These are phyloP conservation scores for Plutomurus gul DNA, from an alignment of 1,140 invertebrate species.

Conservation along the genomic window DNA sequence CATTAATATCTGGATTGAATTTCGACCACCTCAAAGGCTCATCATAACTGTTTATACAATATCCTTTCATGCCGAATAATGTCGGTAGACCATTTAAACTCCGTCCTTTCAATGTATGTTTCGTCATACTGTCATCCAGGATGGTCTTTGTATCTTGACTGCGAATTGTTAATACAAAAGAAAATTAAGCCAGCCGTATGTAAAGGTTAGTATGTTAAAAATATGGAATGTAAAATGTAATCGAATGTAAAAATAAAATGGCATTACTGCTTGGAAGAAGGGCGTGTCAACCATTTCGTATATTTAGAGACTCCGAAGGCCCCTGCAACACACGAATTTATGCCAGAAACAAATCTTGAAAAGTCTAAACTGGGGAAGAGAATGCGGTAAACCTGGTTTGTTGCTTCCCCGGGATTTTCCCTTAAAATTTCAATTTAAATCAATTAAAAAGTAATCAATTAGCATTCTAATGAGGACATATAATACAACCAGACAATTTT, in stretches of 20 bases:
- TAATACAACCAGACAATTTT: too few relatives aligned
- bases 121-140: not conserved
- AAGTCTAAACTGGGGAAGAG: not conserved
- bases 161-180: not conserved
- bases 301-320: not conserved
- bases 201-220: not conserved
- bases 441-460: too few relatives aligned
- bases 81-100: not conserved
- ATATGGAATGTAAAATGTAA: not conserved
- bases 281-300: not conserved
- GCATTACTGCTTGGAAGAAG: not conserved
- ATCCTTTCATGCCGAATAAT: not conserved
- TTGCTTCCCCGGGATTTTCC: not conserved
- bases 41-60: not conserved
- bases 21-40: not conserved
- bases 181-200: too few relatives aligned
- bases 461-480: too few relatives aligned
- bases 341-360: not conserved
- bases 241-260: not conserved
- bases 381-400: not conserved
- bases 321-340: not conserved
- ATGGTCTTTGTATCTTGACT: not conserved
- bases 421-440: not conserved
- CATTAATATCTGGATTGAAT: not conserved
- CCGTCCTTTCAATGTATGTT: not conserved